These are phyloP conservation scores for Philereme transversata DNA, from an alignment of 2,888 invertebrate species.

Conservation along the genomic window DNA sequence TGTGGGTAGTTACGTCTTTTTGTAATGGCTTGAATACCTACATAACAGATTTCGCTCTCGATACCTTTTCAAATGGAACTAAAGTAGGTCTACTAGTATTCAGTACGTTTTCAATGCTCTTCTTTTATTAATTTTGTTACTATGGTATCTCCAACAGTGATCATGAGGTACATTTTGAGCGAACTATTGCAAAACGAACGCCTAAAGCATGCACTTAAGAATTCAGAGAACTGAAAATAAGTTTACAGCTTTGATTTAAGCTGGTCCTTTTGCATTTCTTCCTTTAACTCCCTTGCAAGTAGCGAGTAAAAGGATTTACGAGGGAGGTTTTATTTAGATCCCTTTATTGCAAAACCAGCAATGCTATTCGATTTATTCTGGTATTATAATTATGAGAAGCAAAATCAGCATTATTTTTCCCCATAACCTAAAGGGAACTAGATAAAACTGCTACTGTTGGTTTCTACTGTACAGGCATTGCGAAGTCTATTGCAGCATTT, in stretches of 20 bases:
- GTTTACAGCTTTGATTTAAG: constrained; percentile 19
- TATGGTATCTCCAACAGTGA: too few species aligned
- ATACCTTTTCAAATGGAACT: not conserved
- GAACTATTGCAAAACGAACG: constrained; percentile 1
- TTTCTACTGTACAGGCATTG: too few species aligned
- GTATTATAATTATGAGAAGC: too few species aligned
- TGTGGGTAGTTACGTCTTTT: constrained; percentile 9
- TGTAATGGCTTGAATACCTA: not conserved
- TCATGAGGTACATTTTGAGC: too few species aligned
- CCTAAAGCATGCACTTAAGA: constrained; percentile 11
- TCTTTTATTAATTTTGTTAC: too few species aligned
- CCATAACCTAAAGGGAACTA: too few species aligned
- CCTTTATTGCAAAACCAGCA: not conserved
- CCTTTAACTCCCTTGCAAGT: constrained; percentile 13
- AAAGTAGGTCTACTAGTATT: not conserved
- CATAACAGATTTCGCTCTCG: not conserved
- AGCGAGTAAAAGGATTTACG: constrained; percentile 16
- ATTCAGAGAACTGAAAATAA: constrained; percentile 22
- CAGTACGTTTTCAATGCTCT: too few species aligned
- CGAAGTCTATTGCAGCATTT: too few species aligned
- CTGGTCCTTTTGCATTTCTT: constrained; percentile 20
- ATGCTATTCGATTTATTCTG: not conserved
- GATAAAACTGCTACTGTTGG: too few species aligned
- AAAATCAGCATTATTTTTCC: too few species aligned
- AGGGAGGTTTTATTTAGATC: constrained; percentile 17